phyloP scores from a whole-genome alignment of 2,797 vertebrate genomes.

The Neostethus bicornis region DNA sequence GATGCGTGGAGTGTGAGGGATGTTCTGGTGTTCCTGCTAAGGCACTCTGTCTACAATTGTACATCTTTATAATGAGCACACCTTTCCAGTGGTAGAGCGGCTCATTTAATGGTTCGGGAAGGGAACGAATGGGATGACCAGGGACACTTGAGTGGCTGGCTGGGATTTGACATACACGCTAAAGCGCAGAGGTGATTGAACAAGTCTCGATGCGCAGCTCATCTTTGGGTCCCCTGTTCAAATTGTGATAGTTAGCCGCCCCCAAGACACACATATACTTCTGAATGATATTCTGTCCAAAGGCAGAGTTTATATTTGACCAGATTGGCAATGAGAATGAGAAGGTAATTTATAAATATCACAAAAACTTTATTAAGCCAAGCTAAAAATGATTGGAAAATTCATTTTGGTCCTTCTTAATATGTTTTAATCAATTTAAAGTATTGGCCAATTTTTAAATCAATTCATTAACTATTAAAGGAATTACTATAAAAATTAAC shows the following conservation, averaged over 20 bases:
- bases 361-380: too few species aligned
- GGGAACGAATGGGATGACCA: slow-evolving; percentile 43
- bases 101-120: slow-evolving; percentile 75
- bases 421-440: too few species aligned
- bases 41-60: slow-evolving; percentile 32
- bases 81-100: slow-evolving; percentile 60
- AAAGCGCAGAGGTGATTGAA: slow-evolving; percentile 61
- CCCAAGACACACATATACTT: not conserved
- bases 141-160: slow-evolving; percentile 66
- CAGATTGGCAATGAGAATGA: too few species aligned
- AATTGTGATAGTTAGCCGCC: slow-evolving; percentile 64
- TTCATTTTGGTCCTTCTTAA: too few species aligned
- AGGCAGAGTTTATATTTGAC: too few species aligned
- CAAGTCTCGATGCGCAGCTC: slow-evolving; percentile 70
- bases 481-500: too few species aligned
- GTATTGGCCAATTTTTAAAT: too few species aligned
- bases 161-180: slow-evolving; percentile 62
- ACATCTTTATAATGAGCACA: slow-evolving; percentile 72
- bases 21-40: slow-evolving; percentile 46
- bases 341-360: too few species aligned
- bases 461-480: too few species aligned
- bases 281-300: too few species aligned
- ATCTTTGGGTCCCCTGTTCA: slow-evolving; percentile 61
- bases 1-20: slow-evolving; percentile 45
- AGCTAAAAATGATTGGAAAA: too few species aligned